phyloP scores from a whole-genome alignment of 2,113 vertebrate species.

The Psilopsiagon aurifrons region DNA sequence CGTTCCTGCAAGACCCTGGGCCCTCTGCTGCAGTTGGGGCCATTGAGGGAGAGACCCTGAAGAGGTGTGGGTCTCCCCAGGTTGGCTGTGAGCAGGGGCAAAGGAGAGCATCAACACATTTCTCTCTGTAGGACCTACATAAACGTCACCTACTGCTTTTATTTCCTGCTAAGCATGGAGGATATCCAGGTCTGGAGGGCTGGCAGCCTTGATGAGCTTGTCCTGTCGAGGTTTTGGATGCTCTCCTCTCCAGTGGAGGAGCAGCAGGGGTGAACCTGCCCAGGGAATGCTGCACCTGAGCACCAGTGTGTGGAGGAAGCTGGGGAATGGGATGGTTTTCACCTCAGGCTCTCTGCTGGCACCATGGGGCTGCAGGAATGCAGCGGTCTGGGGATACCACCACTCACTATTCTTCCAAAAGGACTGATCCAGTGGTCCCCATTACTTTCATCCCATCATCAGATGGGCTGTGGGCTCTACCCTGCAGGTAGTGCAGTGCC shows the following conservation, averaged over 20 bases:
- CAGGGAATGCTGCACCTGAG: accelerated
- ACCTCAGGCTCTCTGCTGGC: neutral
- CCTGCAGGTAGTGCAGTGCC: neutral
- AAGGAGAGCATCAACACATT: constrained; percentile 16
- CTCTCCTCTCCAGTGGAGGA: neutral
- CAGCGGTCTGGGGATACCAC: neutral
- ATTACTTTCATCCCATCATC: neutral
- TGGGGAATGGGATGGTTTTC: neutral
- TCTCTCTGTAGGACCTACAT: constrained; percentile 4
- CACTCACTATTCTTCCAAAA: neutral
- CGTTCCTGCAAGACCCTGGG: neutral
- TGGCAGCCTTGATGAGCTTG: constrained; percentile 2
- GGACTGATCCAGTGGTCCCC: neutral
- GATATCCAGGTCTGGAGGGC: neutral
- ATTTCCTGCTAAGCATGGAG: constrained; percentile 31
- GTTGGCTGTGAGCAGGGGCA: neutral
- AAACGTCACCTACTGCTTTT: constrained; percentile 27
- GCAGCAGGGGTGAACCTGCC: neutral
- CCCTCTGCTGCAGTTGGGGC: accelerated
- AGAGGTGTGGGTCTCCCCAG: neutral
- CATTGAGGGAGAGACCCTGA: accelerated
- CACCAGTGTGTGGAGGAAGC: neutral
- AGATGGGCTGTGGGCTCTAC: neutral
- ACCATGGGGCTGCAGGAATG: accelerated
- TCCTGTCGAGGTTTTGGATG: neutral